Conservation (phyloP, 2,888 invertebrate genomes). For the Chymomyza caudatula region DNA sequence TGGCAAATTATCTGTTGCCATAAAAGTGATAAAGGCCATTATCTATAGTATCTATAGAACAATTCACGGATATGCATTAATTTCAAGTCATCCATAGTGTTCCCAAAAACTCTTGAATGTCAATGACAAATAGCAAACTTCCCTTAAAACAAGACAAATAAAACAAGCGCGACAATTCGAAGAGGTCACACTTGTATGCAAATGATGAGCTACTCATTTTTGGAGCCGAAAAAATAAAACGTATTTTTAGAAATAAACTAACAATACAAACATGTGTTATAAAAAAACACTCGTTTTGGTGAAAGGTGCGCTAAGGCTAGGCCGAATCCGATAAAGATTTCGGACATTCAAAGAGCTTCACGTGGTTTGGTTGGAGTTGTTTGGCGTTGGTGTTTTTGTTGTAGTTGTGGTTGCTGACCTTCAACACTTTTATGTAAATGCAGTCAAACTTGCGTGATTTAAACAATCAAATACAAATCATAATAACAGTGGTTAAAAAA, state of each 20-base stretch:
- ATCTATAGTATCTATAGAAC: too few relatives aligned
- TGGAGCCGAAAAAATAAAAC: not conserved
- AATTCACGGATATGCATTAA: too few relatives aligned
- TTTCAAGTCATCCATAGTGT: not conserved
- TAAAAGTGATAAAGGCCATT: too few relatives aligned
- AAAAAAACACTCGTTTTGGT: not conserved
- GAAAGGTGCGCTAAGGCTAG: not conserved
- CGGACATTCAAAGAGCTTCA: not conserved
- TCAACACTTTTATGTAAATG: conserved; percentile 41
- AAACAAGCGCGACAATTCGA: not conserved
- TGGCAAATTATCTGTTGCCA: too few relatives aligned
- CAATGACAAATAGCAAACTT: not conserved
- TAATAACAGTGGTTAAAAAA: not conserved
- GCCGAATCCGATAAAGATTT: not conserved
- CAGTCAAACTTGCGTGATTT: conserved; percentile 14
- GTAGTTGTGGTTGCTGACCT: not conserved
- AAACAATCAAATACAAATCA: not conserved
- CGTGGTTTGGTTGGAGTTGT: not conserved
- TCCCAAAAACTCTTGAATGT: not conserved
- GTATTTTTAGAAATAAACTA: not conserved
- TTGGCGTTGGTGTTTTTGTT: not conserved
- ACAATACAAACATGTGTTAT: not conserved
- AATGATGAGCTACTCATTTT: not conserved
- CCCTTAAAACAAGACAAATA: not conserved
- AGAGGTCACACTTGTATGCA: not conserved